Base-by-base conservation (phyloP, 2,797 vertebrate species). In the Cyprinodon diabolis region DNA sequence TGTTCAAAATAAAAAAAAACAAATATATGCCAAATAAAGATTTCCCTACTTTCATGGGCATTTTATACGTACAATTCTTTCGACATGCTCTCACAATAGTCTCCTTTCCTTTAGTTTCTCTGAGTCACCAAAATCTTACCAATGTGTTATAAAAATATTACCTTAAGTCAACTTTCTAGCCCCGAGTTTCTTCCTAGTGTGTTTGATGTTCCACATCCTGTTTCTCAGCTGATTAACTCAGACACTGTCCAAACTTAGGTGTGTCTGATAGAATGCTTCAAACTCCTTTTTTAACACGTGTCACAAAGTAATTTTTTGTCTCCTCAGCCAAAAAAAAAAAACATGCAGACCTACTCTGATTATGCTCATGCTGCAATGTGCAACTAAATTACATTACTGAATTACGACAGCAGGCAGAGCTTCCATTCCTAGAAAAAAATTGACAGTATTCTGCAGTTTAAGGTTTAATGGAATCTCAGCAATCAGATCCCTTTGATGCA, bases 401-500 rank as follows among this genome's bases (percentile, higher is more conserved):
- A 54, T 90, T 91, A 91, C 92, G 81, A 86, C 70, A 65, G 84
- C 79, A 77, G 78, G 80, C 63, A 66, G 62, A 84, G 76, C 78
- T 84, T 87, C 83, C 87, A 90, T 90, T 87, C 85, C 74, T 30
- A 49, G 77, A 68, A 86, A 87, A 40, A 62, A 86, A 80, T 57
- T 81, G 85, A 89, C 86, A 86, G 68, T 84, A 87, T 90, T 90
- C 90, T 57, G 80, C 86, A 69, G 86, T 83, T 71, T 78, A 76
- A 75, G 84, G 67, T 89, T 91, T 94, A 94, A 94, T 93, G 89
- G 90, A 90, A 90, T 87, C 84, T 68, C 72, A 52, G 80, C 87
- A 87, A 89, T 91, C 78, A 72, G 86, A 89, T 92, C 86, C 72
- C 78, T 79, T 76, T 85, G 85, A 87, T 86, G 84, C 80, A 25